A percentile compares a stretch with the other conserved stretches of the same genome.
These are phyloP conservation scores for Thaleichthys pacificus DNA, from an alignment of 2,797 vertebrate genomes.

Conservation along the genomic window DNA sequence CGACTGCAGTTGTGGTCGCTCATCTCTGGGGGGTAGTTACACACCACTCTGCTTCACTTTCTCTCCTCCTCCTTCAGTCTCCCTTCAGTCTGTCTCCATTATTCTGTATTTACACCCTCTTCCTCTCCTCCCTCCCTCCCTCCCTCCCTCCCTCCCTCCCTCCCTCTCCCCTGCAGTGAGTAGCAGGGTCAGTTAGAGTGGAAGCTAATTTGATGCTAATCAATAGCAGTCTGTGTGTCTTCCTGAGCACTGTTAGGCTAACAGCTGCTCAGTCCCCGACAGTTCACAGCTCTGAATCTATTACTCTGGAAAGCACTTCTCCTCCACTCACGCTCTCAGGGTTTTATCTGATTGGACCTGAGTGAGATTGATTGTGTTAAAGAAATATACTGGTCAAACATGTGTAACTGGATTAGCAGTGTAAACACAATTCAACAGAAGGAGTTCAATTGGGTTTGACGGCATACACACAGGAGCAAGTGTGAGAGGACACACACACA, in stretches of 20 bases:
- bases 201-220: constrained; percentile 75
- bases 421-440: constrained; percentile 9
- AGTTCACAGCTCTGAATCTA: constrained; percentile 62
- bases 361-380: constrained; percentile 62
- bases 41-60: not conserved
- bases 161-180: constrained; percentile 30
- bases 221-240: constrained; percentile 73
- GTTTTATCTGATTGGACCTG: constrained; percentile 62
- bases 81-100: not conserved
- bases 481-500: not conserved
- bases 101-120: not conserved
- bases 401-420: constrained; percentile 38
- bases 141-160: constrained; percentile 8
- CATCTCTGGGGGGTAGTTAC: no score
- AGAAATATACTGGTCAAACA: constrained; percentile 59
- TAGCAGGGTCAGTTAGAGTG: constrained; percentile 48
- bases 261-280: constrained; percentile 50
- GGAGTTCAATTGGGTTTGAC: not conserved
- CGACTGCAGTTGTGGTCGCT: no score
- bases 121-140: not conserved
- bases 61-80: not conserved
- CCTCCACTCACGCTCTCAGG: constrained; percentile 33
- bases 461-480: not conserved
- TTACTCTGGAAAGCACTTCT: constrained; percentile 47
- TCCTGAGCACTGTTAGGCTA: constrained; percentile 53